Conservation (phyloP, 2,888 invertebrate species). For the Allolobophora icterica region DNA sequence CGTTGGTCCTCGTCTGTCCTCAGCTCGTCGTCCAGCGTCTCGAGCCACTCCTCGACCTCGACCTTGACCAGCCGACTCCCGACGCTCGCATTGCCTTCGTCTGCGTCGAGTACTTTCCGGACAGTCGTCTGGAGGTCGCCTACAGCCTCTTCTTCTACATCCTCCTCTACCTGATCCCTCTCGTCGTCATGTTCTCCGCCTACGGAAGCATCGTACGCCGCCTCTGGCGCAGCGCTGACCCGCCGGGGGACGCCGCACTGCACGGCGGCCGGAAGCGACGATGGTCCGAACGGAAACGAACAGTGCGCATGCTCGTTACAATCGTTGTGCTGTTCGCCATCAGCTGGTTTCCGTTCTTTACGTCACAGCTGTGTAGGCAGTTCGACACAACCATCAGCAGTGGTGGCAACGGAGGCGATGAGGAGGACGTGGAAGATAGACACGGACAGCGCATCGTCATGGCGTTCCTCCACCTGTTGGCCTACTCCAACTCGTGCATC, state of each 20-base stretch:
- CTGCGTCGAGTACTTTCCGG: constrained; percentile 54
- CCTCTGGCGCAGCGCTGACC: constrained; percentile 52
- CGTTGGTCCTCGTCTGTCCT: constrained; percentile 82
- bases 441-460: constrained; percentile 45
- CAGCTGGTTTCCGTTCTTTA: constrained; percentile 57
- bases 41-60: constrained; percentile 32
- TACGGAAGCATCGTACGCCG: constrained; percentile 54
- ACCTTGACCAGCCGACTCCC: not conserved
- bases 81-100: constrained; percentile 42
- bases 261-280: constrained; percentile 49
- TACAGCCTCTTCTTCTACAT: constrained; percentile 53
- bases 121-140: constrained; percentile 44
- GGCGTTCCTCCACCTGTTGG: constrained; percentile 55
- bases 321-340: constrained; percentile 55
- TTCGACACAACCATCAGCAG: not conserved
- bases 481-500: constrained; percentile 55
- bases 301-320: constrained; percentile 54
- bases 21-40: constrained; percentile 87
- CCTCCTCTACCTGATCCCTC: constrained; percentile 53
- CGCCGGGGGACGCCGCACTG: constrained; percentile 52
- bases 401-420: not conserved
- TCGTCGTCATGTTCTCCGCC: constrained; percentile 52
- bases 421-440: not conserved
- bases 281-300: constrained; percentile 51
- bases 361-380: constrained; percentile 34